Conservation (phyloP, 2,797 vertebrate genomes). For the Taeniopygia guttata region DNA sequence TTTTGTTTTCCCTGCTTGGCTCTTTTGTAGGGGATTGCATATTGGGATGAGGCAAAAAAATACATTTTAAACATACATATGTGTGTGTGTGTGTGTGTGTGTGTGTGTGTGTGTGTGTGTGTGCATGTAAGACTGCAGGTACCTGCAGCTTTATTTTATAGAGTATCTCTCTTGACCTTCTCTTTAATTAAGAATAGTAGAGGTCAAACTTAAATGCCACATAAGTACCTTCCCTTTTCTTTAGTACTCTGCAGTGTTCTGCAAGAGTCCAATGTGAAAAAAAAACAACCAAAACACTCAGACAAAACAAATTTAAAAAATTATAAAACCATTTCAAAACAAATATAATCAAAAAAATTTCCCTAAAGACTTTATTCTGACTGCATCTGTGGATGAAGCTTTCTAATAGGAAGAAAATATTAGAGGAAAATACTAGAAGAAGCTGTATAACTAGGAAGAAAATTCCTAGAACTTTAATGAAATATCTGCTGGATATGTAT, state of each 20-base stretch:
- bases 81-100: fast-evolving
- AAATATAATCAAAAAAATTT: neutral
- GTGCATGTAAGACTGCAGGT: fast-evolving
- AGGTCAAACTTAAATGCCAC: neutral
- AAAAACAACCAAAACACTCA: neutral
- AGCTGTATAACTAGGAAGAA: neutral
- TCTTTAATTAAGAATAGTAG: neutral
- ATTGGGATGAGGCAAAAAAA: neutral
- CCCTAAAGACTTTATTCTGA: neutral
- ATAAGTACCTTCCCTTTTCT: neutral
- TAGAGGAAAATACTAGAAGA: neutral
- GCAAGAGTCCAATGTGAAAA: neutral
- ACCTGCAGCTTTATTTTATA: neutral
- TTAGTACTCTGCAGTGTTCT: neutral
- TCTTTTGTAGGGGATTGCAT: neutral
- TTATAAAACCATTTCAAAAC: neutral
- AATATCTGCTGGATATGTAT: neutral
- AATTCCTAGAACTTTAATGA: neutral
- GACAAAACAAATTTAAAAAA: neutral
- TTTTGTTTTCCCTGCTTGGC: neutral
- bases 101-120: fast-evolving
- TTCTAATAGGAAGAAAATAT: neutral
- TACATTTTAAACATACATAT: neutral
- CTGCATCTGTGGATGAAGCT: neutral
- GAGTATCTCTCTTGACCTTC: neutral